A percentile compares a stretch with the other conserved stretches of the same genome.
These are phyloP conservation scores for Pachycephus smyrnensis DNA, from an alignment of 2,888 invertebrate species.

Conservation along the genomic window DNA sequence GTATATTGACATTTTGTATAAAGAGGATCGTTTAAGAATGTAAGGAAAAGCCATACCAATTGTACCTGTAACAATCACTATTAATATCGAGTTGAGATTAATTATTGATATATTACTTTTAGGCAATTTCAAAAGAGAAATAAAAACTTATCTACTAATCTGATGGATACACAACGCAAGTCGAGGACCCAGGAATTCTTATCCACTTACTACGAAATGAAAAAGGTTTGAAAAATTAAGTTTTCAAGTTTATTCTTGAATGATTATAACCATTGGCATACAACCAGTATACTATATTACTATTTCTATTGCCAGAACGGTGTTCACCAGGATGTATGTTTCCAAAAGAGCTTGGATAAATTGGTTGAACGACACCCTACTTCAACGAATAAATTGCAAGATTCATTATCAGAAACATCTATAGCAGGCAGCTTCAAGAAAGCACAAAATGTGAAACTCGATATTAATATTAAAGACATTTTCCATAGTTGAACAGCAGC, in stretches of 20 bases:
- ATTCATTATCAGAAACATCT: neutral
- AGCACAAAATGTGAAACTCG: neutral
- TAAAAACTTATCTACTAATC: slow-evolving; percentile 71
- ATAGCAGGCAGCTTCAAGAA: neutral
- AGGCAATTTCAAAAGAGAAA: slow-evolving; percentile 77
- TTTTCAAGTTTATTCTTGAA: neutral
- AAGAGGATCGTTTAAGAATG: slow-evolving; percentile 88
- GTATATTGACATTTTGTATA: slow-evolving; percentile 81
- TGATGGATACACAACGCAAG: slow-evolving; percentile 69
- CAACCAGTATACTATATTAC: neutral
- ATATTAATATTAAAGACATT: neutral
- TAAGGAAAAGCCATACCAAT: slow-evolving; percentile 67
- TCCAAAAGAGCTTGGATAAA: neutral
- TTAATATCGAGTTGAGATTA: slow-evolving; percentile 8
- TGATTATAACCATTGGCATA: neutral
- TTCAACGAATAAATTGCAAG: neutral
- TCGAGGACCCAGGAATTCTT: slow-evolving; percentile 74
- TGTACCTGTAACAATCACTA: slow-evolving; percentile 8
- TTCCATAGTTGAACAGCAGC: neutral
- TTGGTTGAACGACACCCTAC: neutral
- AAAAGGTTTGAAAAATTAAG: slow-evolving; percentile 51
- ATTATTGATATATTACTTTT: slow-evolving; percentile 49
- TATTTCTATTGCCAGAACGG: neutral
- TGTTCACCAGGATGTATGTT: neutral
- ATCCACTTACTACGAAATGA: slow-evolving; percentile 72